Conservation (phyloP, 2,113 vertebrate species). For the Myiozetetes cayanensis region DNA sequence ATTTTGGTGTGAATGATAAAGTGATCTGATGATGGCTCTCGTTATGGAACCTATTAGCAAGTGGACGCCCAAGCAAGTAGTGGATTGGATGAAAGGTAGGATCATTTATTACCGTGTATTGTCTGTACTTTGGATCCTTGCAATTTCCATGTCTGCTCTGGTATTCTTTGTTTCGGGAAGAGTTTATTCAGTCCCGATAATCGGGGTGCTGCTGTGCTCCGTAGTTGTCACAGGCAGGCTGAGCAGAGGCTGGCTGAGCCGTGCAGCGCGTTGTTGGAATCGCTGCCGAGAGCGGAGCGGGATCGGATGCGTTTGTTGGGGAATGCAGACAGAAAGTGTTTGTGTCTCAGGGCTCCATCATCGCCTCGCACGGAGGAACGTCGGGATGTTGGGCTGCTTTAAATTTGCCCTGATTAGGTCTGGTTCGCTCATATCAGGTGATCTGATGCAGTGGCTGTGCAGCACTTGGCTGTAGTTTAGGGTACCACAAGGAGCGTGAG, state of each 20-base stretch:
- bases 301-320: conserved; percentile 40
- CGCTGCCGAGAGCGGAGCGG: background rate
- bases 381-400: conserved; percentile 32
- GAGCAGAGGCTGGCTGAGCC: conserved; percentile 20
- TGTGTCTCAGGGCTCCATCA: conserved; percentile 50
- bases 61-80: conserved; percentile 90
- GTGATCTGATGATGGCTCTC: conserved; percentile 87
- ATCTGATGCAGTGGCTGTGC: conserved; percentile 46
- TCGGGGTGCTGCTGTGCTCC: conserved; percentile 35
- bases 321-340: conserved; percentile 33
- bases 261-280: conserved; percentile 24
- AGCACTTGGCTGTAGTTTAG: conserved; percentile 58
- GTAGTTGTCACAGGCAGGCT: conserved; percentile 46
- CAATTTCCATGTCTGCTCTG: background rate
- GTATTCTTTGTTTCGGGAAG: conserved; percentile 48
- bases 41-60: conserved; percentile 93
- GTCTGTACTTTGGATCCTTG: conserved; percentile 21
- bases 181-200: conserved; percentile 53
- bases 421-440: conserved; percentile 51
- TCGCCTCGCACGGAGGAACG: background rate
- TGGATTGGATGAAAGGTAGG: conserved; percentile 93
- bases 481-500: background rate
- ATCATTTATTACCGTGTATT: conserved; percentile 43
- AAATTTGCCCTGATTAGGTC: conserved; percentile 38
- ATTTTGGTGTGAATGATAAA: conserved; percentile 78